phyloP scores from a whole-genome alignment of 2,888 invertebrate species.

The Gortyna flavago region DNA sequence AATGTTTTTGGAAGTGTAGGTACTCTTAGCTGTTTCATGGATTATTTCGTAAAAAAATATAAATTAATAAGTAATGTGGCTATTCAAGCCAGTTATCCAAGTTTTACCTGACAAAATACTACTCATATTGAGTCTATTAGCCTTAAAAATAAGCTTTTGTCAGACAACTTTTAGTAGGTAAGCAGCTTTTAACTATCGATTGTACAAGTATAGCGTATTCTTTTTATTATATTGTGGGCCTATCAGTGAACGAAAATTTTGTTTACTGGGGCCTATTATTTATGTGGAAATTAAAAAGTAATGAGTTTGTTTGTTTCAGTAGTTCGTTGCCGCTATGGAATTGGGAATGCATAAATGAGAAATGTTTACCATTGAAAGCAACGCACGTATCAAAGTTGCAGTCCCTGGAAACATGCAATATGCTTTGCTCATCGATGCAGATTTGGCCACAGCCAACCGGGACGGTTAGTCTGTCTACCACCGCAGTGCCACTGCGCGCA shows the following conservation, averaged over 20 bases:
- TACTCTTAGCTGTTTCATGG: conserved; percentile 33
- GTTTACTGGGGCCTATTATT: background rate
- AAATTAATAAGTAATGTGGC: conserved; percentile 60
- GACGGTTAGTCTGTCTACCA: conserved; percentile 90
- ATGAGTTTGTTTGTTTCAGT: conserved; percentile 68
- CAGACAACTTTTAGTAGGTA: conserved; percentile 42
- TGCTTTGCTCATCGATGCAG: conserved; percentile 92
- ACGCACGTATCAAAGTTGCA: conserved; percentile 80
- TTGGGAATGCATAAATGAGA: conserved; percentile 92
- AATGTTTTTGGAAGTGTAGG: conserved; percentile 21
- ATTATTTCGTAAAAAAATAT: conserved; percentile 24
- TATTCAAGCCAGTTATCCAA: conserved; percentile 34
- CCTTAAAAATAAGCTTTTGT: conserved; percentile 35
- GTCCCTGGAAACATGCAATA: conserved; percentile 92
- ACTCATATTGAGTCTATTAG: conserved; percentile 41
- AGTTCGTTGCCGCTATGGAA: conserved; percentile 91
- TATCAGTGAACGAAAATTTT: too few species aligned
- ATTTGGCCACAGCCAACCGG: conserved; percentile 95
- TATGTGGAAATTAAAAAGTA: background rate
- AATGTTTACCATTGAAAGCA: conserved; percentile 90
- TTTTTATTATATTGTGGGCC: background rate
- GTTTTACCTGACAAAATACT: conserved; percentile 28
- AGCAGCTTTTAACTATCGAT: conserved; percentile 8
- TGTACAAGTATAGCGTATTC: background rate
- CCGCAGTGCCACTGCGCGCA: conserved; percentile 90